Conservation (phyloP, 2,113 vertebrate genomes). For the Megalops atlanticus region DNA sequence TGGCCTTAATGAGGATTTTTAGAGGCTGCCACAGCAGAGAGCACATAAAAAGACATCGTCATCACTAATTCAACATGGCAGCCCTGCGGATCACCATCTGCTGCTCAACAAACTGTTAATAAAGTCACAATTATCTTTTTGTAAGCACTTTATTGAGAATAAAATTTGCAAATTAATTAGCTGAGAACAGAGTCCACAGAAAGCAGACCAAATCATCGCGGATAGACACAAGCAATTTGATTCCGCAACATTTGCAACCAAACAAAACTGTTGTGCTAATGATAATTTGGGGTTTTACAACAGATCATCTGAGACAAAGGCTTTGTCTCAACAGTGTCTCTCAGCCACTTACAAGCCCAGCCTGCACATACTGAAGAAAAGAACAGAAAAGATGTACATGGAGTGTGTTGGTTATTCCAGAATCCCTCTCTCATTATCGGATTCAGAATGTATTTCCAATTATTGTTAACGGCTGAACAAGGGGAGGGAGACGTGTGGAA, state of each 20-base stretch:
- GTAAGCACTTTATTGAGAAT: conserved; percentile 96
- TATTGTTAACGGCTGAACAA: not conserved
- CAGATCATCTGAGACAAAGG: conserved; percentile 64
- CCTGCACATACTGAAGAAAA: not conserved
- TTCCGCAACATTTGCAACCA: conserved; percentile 51
- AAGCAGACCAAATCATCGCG: conserved; percentile 45
- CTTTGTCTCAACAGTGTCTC: conserved; percentile 56
- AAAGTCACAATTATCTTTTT: conserved; percentile 99
- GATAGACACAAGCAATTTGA: conserved; percentile 50
- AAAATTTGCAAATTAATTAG: conserved; percentile 97
- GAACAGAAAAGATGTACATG: not conserved
- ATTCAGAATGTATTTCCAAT: not conserved
- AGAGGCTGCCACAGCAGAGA: conserved; percentile 71
- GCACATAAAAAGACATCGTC: conserved; percentile 85
- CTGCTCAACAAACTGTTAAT: conserved; percentile 95
- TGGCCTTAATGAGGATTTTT: conserved; percentile 75
- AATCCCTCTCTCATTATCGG: conserved; percentile 10
- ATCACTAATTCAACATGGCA: conserved; percentile 97
- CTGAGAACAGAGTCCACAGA: conserved; percentile 72
- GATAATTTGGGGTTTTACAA: conserved; percentile 66
- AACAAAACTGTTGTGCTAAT: conserved; percentile 59
- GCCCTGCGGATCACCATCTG: conserved; percentile 95
- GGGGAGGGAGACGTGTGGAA: conserved; percentile 34
- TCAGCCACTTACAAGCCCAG: not conserved
- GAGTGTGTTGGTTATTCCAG: not conserved